Evolutionary conservation across 2,797 vertebrate species (phyloP).

Genomic region (Tapera naevia): DNA sequence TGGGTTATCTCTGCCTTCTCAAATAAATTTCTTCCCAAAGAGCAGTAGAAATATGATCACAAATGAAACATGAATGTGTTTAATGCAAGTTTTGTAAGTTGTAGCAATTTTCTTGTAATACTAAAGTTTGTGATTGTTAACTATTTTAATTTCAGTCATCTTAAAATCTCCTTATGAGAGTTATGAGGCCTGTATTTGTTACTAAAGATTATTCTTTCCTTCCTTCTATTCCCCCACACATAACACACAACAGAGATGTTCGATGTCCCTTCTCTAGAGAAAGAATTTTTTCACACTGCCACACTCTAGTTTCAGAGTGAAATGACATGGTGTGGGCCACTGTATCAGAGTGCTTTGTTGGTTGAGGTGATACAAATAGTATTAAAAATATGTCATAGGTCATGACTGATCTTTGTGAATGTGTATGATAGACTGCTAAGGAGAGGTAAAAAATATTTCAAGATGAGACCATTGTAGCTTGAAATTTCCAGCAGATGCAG

Average conservation of each 20-base stretch:
- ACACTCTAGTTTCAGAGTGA: neutral
- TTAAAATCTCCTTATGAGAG: neutral
- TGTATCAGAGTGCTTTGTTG: neutral
- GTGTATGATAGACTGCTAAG: rapidly evolving
- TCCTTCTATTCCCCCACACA: neutral
- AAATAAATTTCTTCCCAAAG: neutral
- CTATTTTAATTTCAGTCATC: neutral
- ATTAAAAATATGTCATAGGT: neutral
- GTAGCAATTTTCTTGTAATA: neutral
- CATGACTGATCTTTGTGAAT: neutral
- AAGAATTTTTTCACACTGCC: neutral
- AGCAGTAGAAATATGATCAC: neutral
- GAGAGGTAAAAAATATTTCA: neutral
- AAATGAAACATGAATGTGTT: neutral
- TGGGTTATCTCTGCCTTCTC: neutral
- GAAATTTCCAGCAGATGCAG: neutral
- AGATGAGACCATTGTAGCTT: neutral
- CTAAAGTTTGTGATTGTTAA: neutral
- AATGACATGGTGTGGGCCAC: neutral
- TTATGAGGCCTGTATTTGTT: neutral
- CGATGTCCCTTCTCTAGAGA: neutral
- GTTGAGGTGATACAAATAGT: neutral
- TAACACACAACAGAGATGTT: neutral
- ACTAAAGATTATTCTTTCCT: neutral
- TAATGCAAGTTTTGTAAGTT: neutral